Evolutionary conservation across 2,113 vertebrate genomes (phyloP).

Genomic region (Puffinus mauretanicus): DNA sequence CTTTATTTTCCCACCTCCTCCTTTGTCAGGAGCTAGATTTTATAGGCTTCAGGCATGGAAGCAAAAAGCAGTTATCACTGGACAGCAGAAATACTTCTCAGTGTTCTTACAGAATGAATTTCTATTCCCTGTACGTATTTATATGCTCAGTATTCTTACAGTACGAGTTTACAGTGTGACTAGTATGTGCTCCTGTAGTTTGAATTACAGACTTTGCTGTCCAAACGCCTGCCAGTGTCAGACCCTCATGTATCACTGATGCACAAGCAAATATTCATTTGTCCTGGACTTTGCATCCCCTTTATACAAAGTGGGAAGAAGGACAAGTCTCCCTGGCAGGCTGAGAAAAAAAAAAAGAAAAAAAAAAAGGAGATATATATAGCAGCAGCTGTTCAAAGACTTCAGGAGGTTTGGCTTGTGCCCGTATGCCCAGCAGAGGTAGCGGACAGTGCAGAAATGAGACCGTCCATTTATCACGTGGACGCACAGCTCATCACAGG

Average conservation of each 20-base stretch:
- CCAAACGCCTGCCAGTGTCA: background rate
- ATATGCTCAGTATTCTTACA: background rate
- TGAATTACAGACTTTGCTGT: background rate
- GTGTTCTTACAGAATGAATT: background rate
- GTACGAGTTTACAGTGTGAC: background rate
- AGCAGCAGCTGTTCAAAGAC: slow-evolving; percentile 46
- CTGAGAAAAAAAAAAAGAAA: background rate
- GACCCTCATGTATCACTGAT: background rate
- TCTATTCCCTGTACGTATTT: background rate
- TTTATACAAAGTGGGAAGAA: background rate
- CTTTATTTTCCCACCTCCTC: background rate
- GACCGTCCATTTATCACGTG: background rate
- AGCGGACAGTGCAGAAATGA: background rate
- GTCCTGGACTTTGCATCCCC: background rate
- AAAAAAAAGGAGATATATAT: background rate
- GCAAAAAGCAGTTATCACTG: background rate
- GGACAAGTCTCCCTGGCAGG: background rate
- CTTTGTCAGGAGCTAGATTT: background rate
- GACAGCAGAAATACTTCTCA: background rate
- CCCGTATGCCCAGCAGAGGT: slow-evolving; percentile 2
- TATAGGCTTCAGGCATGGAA: background rate
- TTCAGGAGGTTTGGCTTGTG: slow-evolving; percentile 30
- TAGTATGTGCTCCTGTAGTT: background rate
- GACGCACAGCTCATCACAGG: background rate
- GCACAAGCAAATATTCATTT: background rate